Evolutionary conservation across 2,888 invertebrate species (phyloP).

Genomic region (Drepanosiphum platanoidis): DNA sequence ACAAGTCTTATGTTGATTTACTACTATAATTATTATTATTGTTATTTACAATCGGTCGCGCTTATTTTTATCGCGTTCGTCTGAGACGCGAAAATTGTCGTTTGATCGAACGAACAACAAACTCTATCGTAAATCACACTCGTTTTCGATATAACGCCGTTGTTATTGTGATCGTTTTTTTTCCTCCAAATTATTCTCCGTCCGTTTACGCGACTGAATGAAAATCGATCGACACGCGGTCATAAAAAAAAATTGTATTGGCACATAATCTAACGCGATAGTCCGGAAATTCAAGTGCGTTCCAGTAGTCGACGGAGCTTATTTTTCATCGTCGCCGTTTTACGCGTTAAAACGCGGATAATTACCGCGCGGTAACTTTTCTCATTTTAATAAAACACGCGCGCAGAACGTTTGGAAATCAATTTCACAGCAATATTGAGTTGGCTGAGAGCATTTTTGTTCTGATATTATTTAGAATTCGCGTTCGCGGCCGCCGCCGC

Average conservation of each 20-base stretch:
- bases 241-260: background rate
- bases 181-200: background rate
- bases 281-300: background rate
- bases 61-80: no score
- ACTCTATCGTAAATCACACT: no score
- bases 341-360: background rate
- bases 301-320: background rate
- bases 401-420: background rate
- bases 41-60: no score
- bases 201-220: background rate
- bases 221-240: background rate
- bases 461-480: background rate
- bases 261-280: background rate
- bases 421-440: background rate
- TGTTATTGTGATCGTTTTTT: background rate
- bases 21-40: no score
- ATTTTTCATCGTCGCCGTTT: background rate
- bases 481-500: background rate
- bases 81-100: no score
- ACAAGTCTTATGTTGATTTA: no score
- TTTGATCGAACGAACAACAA: no score
- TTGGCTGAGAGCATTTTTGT: background rate
- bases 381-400: background rate
- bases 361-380: background rate
- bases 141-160: no score